Evolutionary conservation across 2,888 invertebrate genomes (phyloP).

Genomic region (Leptogaster cylindrica): DNA sequence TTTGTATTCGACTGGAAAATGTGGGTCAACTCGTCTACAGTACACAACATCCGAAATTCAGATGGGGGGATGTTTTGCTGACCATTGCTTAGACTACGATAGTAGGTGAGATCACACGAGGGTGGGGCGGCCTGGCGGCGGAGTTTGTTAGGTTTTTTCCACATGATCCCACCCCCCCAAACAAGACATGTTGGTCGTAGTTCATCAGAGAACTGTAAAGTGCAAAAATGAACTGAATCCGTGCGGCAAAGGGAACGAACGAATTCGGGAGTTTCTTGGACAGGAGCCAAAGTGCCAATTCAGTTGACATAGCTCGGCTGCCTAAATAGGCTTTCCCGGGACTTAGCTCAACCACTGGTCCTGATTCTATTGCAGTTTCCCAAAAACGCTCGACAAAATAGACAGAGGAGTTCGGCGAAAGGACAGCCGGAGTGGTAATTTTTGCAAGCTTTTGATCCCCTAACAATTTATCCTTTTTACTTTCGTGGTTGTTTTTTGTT

Average conservation of each 20-base stretch:
- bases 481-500: too few relatives aligned
- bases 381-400: constrained; percentile 5
- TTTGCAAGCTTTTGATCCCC: constrained; percentile 7
- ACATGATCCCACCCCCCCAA: background rate
- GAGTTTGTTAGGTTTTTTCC: too few relatives aligned
- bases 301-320: constrained; percentile 7
- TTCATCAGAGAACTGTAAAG: constrained; percentile 16
- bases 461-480: too few relatives aligned
- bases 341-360: constrained; percentile 23
- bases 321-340: constrained; percentile 25
- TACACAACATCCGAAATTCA: too few relatives aligned
- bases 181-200: background rate
- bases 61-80: too few relatives aligned
- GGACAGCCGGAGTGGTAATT: constrained; percentile 10
- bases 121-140: background rate
- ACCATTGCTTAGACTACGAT: too few relatives aligned
- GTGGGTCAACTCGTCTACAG: background rate
- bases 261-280: constrained; percentile 27
- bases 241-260: background rate
- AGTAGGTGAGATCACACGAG: too few relatives aligned
- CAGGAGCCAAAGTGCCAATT: constrained; percentile 18
- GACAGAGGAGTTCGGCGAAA: background rate
- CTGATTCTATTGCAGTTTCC: background rate
- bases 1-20: background rate
- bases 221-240: background rate